Evolutionary conservation across 2,113 vertebrate species (phyloP).

Genomic region (Nycticorax nycticorax): DNA sequence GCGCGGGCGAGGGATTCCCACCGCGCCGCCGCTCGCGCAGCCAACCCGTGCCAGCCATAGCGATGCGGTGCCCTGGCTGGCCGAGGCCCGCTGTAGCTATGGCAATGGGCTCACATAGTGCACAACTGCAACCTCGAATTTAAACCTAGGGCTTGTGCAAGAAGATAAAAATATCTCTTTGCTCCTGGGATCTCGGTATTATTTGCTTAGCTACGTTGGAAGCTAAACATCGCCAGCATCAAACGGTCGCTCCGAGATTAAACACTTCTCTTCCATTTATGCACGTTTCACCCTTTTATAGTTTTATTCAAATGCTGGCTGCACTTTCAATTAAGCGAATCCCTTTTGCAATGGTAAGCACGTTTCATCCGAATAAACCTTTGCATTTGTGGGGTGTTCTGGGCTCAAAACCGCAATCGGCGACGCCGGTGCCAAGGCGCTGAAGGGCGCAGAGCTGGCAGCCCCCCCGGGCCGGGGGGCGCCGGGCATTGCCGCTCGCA

Average conservation of each 20-base stretch:
- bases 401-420: not conserved
- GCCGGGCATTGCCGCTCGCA: accelerated
- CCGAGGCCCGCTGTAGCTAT: slow-evolving; percentile 38
- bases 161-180: slow-evolving; percentile 35
- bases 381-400: not conserved
- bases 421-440: accelerated
- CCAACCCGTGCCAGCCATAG: not conserved
- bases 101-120: slow-evolving; percentile 16
- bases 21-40: too few relatives aligned
- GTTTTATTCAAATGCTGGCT: slow-evolving; percentile 43
- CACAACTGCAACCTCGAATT: slow-evolving; percentile 42
- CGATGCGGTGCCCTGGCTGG: not conserved
- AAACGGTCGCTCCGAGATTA: slow-evolving; percentile 13
- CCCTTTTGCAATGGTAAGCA: slow-evolving; percentile 16
- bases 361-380: slow-evolving; percentile 15
- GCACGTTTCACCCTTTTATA: slow-evolving; percentile 30
- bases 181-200: slow-evolving; percentile 24
- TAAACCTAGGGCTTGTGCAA: slow-evolving; percentile 18
- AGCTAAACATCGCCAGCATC: slow-evolving; percentile 9
- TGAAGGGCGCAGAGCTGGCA: not conserved
- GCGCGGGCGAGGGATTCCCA: not conserved
- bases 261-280: slow-evolving; percentile 32
- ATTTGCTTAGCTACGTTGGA: slow-evolving; percentile 46
- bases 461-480: not conserved
- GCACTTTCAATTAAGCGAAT: slow-evolving; percentile 38